phyloP scores from a whole-genome alignment of 37 sponge, comb jelly and placozoan genomes.

The Theonella swinhoei region DNA sequence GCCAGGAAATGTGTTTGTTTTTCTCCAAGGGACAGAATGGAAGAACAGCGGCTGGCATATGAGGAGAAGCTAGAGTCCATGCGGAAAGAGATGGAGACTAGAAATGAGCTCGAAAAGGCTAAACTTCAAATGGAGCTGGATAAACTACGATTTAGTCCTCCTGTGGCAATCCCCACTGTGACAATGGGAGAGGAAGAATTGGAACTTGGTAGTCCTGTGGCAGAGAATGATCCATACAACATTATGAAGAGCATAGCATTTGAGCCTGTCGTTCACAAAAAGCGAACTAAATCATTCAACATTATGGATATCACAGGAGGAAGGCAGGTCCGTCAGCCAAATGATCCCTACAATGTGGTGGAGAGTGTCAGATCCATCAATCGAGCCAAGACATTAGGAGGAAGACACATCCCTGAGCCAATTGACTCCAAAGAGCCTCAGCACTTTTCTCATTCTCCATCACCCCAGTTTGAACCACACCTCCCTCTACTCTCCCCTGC shows the following conservation, averaged over 20 bases:
- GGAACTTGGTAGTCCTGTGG: not conserved
- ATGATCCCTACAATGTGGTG: not conserved
- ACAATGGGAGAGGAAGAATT: not conserved
- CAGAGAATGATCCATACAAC: not conserved
- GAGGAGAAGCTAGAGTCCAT: conserved; percentile 28
- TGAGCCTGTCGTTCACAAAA: not conserved
- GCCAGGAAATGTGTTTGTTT: not conserved
- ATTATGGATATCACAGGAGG: too few species aligned
- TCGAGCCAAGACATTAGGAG: too few species aligned
- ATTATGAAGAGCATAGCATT: conserved; percentile 26
- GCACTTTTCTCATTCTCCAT: too few species aligned
- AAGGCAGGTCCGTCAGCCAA: not conserved
- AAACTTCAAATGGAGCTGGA: conserved; percentile 27
- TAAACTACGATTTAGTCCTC: not conserved
- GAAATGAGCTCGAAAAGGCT: conserved; percentile 36
- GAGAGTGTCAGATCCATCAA: too few species aligned
- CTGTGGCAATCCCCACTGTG: not conserved
- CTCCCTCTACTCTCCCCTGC: too few species aligned
- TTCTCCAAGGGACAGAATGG: conserved; percentile 10
- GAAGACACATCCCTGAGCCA: too few species aligned
- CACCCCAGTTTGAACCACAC: too few species aligned
- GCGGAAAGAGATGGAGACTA: conserved; percentile 48
- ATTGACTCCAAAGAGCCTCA: too few species aligned
- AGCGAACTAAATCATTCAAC: not conserved
- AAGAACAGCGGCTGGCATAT: conserved; percentile 38